Base-by-base conservation (phyloP, 2,797 vertebrate genomes). In the Cryptoblepharus egeriae region DNA sequence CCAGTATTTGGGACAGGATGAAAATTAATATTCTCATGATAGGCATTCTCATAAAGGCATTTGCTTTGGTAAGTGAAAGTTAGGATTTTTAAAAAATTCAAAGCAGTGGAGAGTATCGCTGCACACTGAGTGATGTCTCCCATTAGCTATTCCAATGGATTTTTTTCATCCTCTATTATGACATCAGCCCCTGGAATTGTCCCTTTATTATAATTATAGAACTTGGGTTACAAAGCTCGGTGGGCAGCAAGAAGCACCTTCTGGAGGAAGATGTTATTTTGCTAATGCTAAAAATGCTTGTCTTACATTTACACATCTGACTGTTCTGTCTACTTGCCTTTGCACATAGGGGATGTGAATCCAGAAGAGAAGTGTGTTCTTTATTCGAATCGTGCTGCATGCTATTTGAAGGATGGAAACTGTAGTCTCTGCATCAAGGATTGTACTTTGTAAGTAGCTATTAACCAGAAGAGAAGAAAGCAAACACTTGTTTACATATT, bases 331-430 rank as follows among this genome's bases (percentile, higher is more conserved):
- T 64, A 5, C 9, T 32, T 87, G 57, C 49, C 15, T 72, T 77
- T 20, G 55, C 68, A 15, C 24, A 18, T 52, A 92, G 93, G 91
- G 4, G 88, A 88, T 10, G 76, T 67, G 42, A 93, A 92, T 79
- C 93, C 95, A 1, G 97, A 97, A 81, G 97, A 98, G 92, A 95
- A 97, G 79, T 95, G 95, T 78, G 95, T 98, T 89, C 95, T 99
- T 87, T 96, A 97, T 88, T 97, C 98, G 5, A 98, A 99, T 92
- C 96, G 98, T 32, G 98, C 98, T 26, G 98, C 98, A 0, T 97
- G 96, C 92, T 94, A 97, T 91, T 91, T 99, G 83, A 98, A 98
- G 93, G 96, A 97, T 6, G 98, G 98, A 3, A 97, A 97, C 92
- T 98, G 97, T 92, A 71, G 81, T 1, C 96, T 97, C 52, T 98